Evolutionary conservation across 2,888 invertebrate genomes (phyloP), one percentile per base, ranked within the genome.

Genomic region (Diogma glabrata): DNA sequence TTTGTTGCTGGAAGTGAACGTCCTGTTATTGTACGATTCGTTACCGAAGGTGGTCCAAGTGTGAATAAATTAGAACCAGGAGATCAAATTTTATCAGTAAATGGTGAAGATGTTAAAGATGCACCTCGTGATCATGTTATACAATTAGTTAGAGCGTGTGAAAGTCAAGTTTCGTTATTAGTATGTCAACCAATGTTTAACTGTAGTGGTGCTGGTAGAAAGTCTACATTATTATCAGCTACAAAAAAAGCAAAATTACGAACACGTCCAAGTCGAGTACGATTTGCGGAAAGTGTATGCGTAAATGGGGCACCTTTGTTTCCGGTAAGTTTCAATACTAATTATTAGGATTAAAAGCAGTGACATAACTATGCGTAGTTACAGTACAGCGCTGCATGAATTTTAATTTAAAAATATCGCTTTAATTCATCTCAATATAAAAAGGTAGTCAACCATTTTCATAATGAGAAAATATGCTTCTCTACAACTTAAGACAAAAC

Each of bases 1-100:
- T 94, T 94, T 69, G 93, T 94, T n/a, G 93, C 93, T 1, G 93
- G 94, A 12, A 90, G 90, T 30, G 92, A 94, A 68, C 81, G 84
- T 60, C 94, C 94, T 0, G 93, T 93, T 47, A 84, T 93, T 53
- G 92, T 94, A 20, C 78, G 94, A 55, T 88, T 87, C 64, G 87
- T 88, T 14, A 87, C 87, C 0, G 87, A 87, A 72, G 90, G 88
- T 63, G 93, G 93, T 10, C 93, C 94, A 2, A 92, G 92, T 66
- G 89, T 88, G 53, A 85, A 87, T 52, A 88, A 89, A 75, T 81
- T 81, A 62, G 80, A 88, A 62, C 90, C 93, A 0, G 92, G 91
- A 5, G 94, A 94, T 67, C 90, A 92, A 68, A 90, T 94, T 60
- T 76, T 92, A 30, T 79, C 81, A 58, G 91, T 94, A 47, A 92